phyloP scores from a whole-genome alignment of 2,113 vertebrate species.

The Hemichromis elongatus region DNA sequence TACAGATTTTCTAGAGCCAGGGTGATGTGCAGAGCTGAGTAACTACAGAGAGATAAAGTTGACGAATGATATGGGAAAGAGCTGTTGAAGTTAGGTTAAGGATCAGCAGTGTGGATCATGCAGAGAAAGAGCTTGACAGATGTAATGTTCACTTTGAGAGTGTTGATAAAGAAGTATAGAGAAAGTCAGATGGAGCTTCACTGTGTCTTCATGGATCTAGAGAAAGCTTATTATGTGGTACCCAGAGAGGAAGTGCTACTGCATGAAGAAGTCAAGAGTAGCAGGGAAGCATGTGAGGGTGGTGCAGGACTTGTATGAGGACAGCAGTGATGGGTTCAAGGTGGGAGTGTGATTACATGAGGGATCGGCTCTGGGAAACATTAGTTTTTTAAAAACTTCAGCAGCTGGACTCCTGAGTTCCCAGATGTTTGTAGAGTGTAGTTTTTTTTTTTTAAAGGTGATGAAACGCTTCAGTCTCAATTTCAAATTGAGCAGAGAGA shows the following conservation, averaged over 20 bases:
- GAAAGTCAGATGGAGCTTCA: background rate
- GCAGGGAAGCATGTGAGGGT: background rate
- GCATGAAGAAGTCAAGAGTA: background rate
- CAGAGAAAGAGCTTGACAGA: background rate
- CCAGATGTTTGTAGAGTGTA: background rate
- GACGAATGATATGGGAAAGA: background rate
- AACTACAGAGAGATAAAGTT: background rate
- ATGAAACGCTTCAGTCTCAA: background rate
- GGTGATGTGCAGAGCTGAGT: background rate
- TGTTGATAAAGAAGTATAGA: background rate
- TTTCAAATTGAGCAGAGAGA: background rate
- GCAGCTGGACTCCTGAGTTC: background rate
- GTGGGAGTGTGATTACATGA: background rate
- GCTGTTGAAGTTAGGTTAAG: background rate
- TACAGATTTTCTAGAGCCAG: background rate
- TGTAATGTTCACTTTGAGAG: background rate
- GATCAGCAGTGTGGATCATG: background rate
- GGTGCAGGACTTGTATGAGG: background rate
- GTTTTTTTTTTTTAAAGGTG: too few relatives aligned
- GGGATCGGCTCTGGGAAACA: rapidly evolving
- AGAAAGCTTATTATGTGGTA: background rate
- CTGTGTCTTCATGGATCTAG: background rate
- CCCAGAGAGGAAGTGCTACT: background rate
- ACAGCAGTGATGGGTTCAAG: background rate
- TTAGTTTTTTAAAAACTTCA: background rate